Evolutionary conservation across 1,140 invertebrate genomes (phyloP), one percentile per base, ranked within the genome.

Genomic region (Elysia chlorotica): DNA sequence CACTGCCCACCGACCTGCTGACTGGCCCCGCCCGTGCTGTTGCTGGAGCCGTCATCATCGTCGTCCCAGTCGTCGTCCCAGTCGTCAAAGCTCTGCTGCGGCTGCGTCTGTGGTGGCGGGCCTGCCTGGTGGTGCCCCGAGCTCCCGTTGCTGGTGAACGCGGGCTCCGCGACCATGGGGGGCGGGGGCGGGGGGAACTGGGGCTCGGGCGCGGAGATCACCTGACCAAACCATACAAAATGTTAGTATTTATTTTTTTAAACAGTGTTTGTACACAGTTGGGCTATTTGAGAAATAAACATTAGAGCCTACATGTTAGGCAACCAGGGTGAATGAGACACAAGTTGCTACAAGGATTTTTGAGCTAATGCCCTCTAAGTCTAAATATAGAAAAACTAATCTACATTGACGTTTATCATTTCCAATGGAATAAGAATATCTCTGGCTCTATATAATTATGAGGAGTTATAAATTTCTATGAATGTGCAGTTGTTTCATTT

Each of bases 1-100:
- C 78, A 56, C 35, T 65, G 73, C 53, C 73, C 69, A 36, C 59
- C 33, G 41, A 71, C 69, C 59, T 71, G n/a, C n/a, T n/a, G 69
- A 37, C 33, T 69, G n/a, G 37, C 35, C 10, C 74, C 74, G 53
- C 31, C 74, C 33, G 82, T 85, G 36, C 82, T 82, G 28, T 82
- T 83, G 56, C 83, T 85, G 14, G 84, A 82, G n/a, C 84, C 84
- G 38, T 92, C 90, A 83, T 95, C 94, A 82, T 93, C 94, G 85
- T 96, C 94, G 84, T 95, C 94, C 76, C 95, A 93, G 93, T 95
- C 94, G 83, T 96, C 94, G 73, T 95, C 94, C 91, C 91, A 93
- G 76, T 90, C 92, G 81, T 93, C 92, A 33, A 88, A 88, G 79
- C 85, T 83, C 71, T 83, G 82, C 66, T 82, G 83, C 23, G 56